These are phyloP conservation scores for Actinia tenebrosa DNA, from an alignment of 64 coral and sea anemone genomes.

Conservation along the genomic window DNA sequence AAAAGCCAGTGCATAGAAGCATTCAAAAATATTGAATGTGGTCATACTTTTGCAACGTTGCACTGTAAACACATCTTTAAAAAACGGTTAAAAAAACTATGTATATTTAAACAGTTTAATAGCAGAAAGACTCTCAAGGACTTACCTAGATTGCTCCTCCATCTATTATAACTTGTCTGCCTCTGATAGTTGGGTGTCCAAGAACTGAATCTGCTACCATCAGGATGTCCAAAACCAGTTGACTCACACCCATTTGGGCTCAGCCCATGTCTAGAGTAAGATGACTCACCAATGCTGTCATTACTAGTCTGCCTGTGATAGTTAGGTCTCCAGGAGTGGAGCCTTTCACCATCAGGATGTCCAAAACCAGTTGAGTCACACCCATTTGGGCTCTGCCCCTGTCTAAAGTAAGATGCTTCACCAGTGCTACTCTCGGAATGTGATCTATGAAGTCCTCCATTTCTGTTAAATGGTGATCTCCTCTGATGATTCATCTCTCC, in stretches of 20 bases:
- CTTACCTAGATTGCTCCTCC: not conserved
- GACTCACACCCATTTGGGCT: not conserved
- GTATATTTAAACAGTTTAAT: too few relatives aligned
- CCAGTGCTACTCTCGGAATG: not conserved
- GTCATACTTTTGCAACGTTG: too few relatives aligned
- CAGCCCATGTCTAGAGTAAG: too few relatives aligned
- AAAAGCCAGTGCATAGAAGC: too few relatives aligned
- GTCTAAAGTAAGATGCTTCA: not conserved
- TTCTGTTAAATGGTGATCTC: not conserved
- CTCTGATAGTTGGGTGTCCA: not conserved
- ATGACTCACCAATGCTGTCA: not conserved
- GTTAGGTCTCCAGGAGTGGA: not conserved
- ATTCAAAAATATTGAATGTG: too few relatives aligned
- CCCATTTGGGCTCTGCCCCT: not conserved
- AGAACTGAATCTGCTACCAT: not conserved
- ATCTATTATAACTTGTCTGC: not conserved
- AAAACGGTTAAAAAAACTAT: too few relatives aligned
- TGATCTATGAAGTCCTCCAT: not conserved
- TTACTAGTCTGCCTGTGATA: not conserved
- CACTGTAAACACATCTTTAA: too few relatives aligned
- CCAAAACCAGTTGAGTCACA: not conserved
- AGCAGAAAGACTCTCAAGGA: not conserved
- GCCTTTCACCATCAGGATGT: not conserved
- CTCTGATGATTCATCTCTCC: not conserved
- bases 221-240: not conserved